Conservation (phyloP, 2,113 vertebrate species). For the Coreoperca whiteheadi region DNA sequence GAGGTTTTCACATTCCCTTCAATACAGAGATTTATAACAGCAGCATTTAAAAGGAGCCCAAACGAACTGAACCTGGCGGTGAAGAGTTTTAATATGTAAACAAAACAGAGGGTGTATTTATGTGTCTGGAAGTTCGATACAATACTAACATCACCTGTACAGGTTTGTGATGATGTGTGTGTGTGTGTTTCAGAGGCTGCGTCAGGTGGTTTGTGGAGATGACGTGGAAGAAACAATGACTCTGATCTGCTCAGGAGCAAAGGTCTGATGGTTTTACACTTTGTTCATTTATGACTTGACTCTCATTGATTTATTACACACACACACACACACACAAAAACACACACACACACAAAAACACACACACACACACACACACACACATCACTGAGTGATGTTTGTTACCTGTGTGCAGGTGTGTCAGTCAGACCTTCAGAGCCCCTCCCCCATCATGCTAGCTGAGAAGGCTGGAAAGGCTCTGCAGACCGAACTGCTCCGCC, state of each 20-base stretch:
- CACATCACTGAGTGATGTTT: neutral
- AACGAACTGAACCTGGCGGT: too few species aligned
- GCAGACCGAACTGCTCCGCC: constrained; percentile 81
- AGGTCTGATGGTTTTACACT: constrained; percentile 56
- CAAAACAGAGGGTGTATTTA: neutral
- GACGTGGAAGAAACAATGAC: constrained; percentile 81
- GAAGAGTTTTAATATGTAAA: neutral
- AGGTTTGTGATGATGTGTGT: neutral
- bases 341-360: constrained; percentile 14
- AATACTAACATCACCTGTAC: neutral
- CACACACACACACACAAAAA: neutral
- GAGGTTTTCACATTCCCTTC: neutral
- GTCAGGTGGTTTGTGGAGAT: constrained; percentile 76
- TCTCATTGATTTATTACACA: neutral
- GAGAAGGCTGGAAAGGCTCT: constrained; percentile 79
- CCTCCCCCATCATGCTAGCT: constrained; percentile 78
- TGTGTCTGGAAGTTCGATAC: neutral
- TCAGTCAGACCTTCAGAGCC: constrained; percentile 62
- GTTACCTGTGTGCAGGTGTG: constrained; percentile 65
- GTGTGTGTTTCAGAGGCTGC: constrained; percentile 77
- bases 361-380: constrained; percentile 7
- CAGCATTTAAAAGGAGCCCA: neutral
- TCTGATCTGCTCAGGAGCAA: constrained; percentile 84
- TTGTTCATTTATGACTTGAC: neutral
- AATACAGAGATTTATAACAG: neutral